Evolutionary conservation across 1,140 invertebrate species (phyloP).

Genomic region (Bombus affinis): DNA sequence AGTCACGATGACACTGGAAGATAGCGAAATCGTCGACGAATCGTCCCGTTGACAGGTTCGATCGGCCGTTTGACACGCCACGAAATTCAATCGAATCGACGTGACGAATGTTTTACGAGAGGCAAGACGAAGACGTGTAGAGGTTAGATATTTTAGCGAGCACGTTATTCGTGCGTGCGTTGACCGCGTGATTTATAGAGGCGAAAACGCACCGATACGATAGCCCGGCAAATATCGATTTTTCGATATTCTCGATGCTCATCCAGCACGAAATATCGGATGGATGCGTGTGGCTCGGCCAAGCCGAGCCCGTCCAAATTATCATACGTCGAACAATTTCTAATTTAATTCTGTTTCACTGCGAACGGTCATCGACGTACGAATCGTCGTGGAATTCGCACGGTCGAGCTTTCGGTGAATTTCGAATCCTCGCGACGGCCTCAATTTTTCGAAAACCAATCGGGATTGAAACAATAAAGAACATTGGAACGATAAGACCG

Average conservation of each 20-base stretch:
- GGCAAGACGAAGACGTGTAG: conserved; percentile 50
- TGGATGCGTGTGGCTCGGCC: background rate
- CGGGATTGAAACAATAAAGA: background rate
- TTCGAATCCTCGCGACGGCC: background rate
- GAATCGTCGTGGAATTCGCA: background rate
- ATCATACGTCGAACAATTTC: conserved; percentile 35
- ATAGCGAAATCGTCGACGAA: conserved; percentile 8
- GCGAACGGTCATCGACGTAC: background rate
- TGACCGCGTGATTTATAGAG: conserved; percentile 62
- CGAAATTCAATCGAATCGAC: conserved; percentile 48
- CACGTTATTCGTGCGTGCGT: conserved; percentile 27
- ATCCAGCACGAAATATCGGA: conserved; percentile 6
- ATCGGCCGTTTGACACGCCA: conserved; percentile 25
- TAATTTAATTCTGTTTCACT: conserved; percentile 30
- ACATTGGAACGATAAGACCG: background rate
- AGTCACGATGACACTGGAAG: background rate
- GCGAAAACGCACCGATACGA: conserved; percentile 49
- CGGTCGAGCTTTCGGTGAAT: background rate
- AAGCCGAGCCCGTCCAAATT: background rate
- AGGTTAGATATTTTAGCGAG: conserved; percentile 54
- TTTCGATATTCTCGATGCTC: conserved; percentile 47
- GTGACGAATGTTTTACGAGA: conserved; percentile 40
- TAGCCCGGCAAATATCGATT: conserved; percentile 63
- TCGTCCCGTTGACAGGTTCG: conserved; percentile 42
- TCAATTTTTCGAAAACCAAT: background rate